phyloP scores from a whole-genome alignment of 2,888 invertebrate species.

The Drosophila tripunctata region DNA sequence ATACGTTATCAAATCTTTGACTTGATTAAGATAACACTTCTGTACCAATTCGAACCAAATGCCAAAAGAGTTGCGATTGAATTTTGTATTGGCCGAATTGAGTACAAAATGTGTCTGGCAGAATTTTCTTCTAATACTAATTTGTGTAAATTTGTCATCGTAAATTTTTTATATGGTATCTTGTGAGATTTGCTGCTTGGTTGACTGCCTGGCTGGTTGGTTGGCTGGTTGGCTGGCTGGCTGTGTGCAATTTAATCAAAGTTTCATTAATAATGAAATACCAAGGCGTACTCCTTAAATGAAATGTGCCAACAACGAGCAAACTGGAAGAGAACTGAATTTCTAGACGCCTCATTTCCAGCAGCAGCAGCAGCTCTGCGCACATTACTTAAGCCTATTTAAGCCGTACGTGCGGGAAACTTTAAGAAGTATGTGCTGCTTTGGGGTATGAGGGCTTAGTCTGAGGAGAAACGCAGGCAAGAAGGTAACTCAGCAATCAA shows the following conservation, averaged over 20 bases:
- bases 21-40: too few relatives aligned
- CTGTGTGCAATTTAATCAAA: constrained; percentile 77
- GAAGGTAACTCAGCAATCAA: constrained; percentile 62
- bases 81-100: not conserved
- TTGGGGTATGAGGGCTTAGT: not conserved
- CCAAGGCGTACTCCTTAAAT: constrained; percentile 32
- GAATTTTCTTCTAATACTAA: constrained; percentile 40
- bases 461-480: not conserved
- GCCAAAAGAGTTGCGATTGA: constrained; percentile 3
- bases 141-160: constrained; percentile 70
- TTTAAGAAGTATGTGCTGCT: not conserved
- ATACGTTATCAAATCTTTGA: too few relatives aligned
- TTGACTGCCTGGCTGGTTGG: not conserved
- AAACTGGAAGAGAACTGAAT: constrained; percentile 41
- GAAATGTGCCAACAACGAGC: constrained; percentile 33
- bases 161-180: constrained; percentile 41
- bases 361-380: constrained; percentile 11
- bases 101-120: constrained; percentile 32
- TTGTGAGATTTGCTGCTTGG: not conserved
- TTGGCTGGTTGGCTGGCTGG: not conserved
- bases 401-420: constrained; percentile 39
- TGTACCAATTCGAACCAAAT: too few relatives aligned
- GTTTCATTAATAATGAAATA: constrained; percentile 74
- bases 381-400: constrained; percentile 65
- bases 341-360: constrained; percentile 40